Evolutionary conservation across 2,888 invertebrate genomes (phyloP).

Genomic region (Aelia acuminata): DNA sequence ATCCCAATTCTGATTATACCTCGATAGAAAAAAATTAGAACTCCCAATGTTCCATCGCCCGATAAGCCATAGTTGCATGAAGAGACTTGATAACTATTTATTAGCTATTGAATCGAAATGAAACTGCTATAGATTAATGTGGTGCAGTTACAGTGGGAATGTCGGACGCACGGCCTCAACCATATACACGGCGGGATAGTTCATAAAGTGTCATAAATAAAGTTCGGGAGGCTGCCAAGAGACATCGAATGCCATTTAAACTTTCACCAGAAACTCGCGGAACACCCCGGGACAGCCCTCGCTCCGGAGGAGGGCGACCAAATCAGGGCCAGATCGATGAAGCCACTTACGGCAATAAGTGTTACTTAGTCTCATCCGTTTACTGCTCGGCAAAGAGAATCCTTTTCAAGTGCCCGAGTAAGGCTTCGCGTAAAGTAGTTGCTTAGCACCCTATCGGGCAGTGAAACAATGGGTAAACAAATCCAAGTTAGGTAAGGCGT

Average conservation of each 20-base stretch:
- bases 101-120: too few species aligned
- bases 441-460: background rate
- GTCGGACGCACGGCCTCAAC: background rate
- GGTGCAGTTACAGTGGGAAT: too few species aligned
- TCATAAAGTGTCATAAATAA: background rate
- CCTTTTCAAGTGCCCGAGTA: background rate
- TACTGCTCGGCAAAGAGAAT: background rate
- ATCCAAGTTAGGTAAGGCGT: background rate
- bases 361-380: slow-evolving; percentile 25
- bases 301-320: background rate
- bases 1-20: too few species aligned
- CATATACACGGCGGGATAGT: background rate
- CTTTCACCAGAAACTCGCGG: background rate
- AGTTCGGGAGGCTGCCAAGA: background rate
- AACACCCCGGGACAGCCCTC: background rate
- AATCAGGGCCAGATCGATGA: background rate
- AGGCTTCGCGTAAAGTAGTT: slow-evolving; percentile 29
- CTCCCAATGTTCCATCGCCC: too few species aligned
- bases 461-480: background rate
- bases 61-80: too few species aligned
- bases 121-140: too few species aligned
- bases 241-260: background rate
- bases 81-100: too few species aligned
- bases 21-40: too few species aligned
- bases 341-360: slow-evolving; percentile 18